These are phyloP conservation scores for Morpho achilles DNA, from an alignment of 2,888 invertebrate species.

Conservation along the genomic window DNA sequence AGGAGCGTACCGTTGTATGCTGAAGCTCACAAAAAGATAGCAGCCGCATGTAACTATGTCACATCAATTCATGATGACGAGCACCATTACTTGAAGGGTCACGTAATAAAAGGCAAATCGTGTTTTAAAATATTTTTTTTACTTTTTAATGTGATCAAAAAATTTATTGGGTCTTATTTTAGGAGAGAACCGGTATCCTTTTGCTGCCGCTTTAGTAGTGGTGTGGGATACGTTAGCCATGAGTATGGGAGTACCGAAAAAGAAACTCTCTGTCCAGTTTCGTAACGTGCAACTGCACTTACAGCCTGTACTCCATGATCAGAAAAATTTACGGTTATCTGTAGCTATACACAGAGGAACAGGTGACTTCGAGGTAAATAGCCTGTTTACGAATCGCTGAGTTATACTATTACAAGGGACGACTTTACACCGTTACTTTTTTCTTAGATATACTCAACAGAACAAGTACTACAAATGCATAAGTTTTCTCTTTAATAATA, in stretches of 20 bases:
- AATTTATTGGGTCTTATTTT: background rate
- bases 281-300: constrained; percentile 80
- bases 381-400: background rate
- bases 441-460: too few relatives aligned
- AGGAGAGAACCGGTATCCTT: constrained; percentile 86
- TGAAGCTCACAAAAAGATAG: constrained; percentile 33
- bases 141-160: too few relatives aligned
- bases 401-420: too few relatives aligned
- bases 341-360: constrained; percentile 81
- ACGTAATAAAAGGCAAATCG: constrained; percentile 43
- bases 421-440: too few relatives aligned
- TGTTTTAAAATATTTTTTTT: too few relatives aligned
- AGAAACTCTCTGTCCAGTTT: constrained; percentile 83
- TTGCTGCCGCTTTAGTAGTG: constrained; percentile 84
- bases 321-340: constrained; percentile 71
- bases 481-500: too few relatives aligned
- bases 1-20: constrained; percentile 43
- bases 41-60: constrained; percentile 39
- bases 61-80: constrained; percentile 47
- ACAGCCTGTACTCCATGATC: constrained; percentile 78
- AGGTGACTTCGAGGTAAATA: constrained; percentile 77
- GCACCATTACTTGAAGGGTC: constrained; percentile 41
- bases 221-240: constrained; percentile 86
- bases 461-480: too few relatives aligned
- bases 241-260: constrained; percentile 70